Conservation (phyloP, 1,140 invertebrate species). For the Ptiloglossa arizonensis region DNA sequence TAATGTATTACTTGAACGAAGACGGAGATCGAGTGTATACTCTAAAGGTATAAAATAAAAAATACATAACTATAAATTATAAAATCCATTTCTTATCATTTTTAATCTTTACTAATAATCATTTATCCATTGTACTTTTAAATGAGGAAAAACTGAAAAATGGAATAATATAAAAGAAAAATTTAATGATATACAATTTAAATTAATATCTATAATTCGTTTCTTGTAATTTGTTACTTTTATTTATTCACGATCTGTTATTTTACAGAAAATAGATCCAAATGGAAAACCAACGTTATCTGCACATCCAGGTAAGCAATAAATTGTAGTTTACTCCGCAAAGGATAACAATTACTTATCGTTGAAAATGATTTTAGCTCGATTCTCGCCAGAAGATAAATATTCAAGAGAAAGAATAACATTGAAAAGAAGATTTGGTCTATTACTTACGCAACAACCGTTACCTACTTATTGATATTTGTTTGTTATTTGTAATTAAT, state of each 20-base stretch:
- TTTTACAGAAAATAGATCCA: conserved; percentile 87
- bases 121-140: conserved; percentile 24
- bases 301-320: conserved; percentile 90
- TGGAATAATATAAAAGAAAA: background rate
- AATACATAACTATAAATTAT: background rate
- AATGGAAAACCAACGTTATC: conserved; percentile 90
- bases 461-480: conserved; percentile 85
- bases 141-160: background rate
- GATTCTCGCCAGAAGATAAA: conserved; percentile 98
- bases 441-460: conserved; percentile 93
- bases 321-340: conserved; percentile 7
- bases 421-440: conserved; percentile 94
- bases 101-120: too few relatives aligned
- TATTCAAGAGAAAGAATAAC: conserved; percentile 95
- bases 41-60: conserved; percentile 83
- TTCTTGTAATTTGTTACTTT: background rate
- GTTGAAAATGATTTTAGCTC: conserved; percentile 84
- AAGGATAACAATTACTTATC: conserved; percentile 18
- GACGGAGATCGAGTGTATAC: conserved; percentile 88
- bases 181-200: too few relatives aligned
- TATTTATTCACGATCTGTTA: conserved; percentile 5
- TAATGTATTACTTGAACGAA: conserved; percentile 88
- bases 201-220: too few relatives aligned
- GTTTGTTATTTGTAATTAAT: background rate
- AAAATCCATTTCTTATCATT: too few relatives aligned